Percentiles rank a stretch among this genome's conserved stretches.
phyloP scores from a whole-genome alignment of 2,888 invertebrate species.

The Lasioglossum lativentre region DNA sequence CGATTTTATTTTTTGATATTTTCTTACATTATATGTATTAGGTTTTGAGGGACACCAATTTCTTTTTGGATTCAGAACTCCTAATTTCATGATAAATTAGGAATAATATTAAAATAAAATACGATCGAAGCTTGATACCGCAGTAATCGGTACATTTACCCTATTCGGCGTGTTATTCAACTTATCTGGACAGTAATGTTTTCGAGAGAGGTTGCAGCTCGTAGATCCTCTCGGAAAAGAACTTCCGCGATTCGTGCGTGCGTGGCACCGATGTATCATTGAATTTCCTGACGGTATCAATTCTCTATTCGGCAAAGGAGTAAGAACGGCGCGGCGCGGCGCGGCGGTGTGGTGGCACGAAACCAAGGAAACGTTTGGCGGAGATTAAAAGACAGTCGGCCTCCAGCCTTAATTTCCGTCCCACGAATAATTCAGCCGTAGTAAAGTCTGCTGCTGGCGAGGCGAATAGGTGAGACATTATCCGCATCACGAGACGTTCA shows the following conservation, averaged over 20 bases:
- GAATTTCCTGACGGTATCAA: slow-evolving; percentile 53
- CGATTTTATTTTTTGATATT: no score
- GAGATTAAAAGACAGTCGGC: slow-evolving; percentile 66
- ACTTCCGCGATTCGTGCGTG: slow-evolving; percentile 44
- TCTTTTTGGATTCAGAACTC: no score
- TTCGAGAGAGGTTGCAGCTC: neutral
- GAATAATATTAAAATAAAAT: no score
- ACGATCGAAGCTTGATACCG: no score
- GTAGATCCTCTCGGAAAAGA: slow-evolving; percentile 8
- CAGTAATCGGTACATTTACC: no score
- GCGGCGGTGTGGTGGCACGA: no score
- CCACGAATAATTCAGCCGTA: slow-evolving; percentile 63
- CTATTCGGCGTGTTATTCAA: neutral
- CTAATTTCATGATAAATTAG: no score
- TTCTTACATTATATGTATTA: no score
- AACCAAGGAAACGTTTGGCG: slow-evolving; percentile 43
- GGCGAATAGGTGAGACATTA: slow-evolving; percentile 49
- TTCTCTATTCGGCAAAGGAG: slow-evolving; percentile 31
- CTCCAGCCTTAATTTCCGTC: slow-evolving; percentile 65
- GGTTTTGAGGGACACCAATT: no score
- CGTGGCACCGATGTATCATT: slow-evolving; percentile 40
- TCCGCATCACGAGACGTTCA: slow-evolving; percentile 68
- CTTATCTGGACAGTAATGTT: neutral
- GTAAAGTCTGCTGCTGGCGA: slow-evolving; percentile 13
- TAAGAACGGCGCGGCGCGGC: neutral